Evolutionary conservation across 2,888 invertebrate species (phyloP), one percentile per base, ranked within the genome.

Genomic region (Hydroisotoma schaefferi): DNA sequence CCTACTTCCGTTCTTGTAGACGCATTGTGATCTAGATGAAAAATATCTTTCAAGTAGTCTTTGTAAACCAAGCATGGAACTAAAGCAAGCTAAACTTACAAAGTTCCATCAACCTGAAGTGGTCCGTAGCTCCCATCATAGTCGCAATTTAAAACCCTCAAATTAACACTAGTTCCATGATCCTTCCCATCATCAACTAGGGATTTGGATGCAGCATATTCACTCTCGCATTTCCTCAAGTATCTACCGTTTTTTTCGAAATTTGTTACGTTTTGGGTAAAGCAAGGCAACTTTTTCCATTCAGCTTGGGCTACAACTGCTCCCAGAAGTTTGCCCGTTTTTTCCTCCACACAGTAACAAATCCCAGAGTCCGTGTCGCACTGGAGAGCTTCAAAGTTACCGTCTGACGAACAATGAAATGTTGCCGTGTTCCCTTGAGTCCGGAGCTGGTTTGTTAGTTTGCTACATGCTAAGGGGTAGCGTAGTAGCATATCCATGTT

Each of bases 371-470:
- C 65, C 57, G 80, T 78, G 74, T 85, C 83, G 73, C 87, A 87
- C 74, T 87, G 87, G 27, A 87, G 75, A 23, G 79, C 77, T 73
- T 87, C 86, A 74, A 82, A 87, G 77, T 86, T 85, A 22, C 87
- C 87, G 71, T 79, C 77, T 38, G 77, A 71, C 49, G 83, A 80
- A 74, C 87, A 87, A 74, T 87, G 87, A 20, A 87, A 77, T 0
- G 65, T 61, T 2, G 83, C 81, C 3, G 83, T 80, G 47, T 80
- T 79, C 3, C 72, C 28, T 27, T 23, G 20, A 8, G 29, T 44
- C 8, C 61, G 47, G 1, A 70, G 57, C 8, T 67, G 61, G 20
- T 55, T 58, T 1, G 62, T 54, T 55, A 27, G 58, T 47, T 69
- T 37, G 28, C 68, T 67, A 28, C 71, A 71, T 2, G 52, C 71